Evolutionary conservation across 2,797 vertebrate species (phyloP).

Genomic region (Phalloptychus januarius): DNA sequence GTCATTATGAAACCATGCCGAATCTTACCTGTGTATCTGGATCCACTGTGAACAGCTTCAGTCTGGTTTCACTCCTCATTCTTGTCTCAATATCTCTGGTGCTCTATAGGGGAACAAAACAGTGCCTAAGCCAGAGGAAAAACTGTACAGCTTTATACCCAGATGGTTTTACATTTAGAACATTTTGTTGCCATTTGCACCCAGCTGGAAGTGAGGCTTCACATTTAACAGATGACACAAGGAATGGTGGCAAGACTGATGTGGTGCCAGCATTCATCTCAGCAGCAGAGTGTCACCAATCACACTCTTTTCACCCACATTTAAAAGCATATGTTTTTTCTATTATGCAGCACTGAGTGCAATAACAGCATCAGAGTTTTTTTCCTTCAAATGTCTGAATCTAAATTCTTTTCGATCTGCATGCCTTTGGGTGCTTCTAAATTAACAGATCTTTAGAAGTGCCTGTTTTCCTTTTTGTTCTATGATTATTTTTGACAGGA

Average conservation of each 20-base stretch:
- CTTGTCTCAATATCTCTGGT: slow-evolving; percentile 93
- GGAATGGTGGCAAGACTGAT: slow-evolving; percentile 39
- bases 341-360: slow-evolving; percentile 24
- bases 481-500: neutral
- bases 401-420: slow-evolving; percentile 5
- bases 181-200: slow-evolving; percentile 23
- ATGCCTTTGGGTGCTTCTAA: slow-evolving; percentile 5
- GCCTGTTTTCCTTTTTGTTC: neutral
- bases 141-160: slow-evolving; percentile 22
- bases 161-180: slow-evolving; percentile 49
- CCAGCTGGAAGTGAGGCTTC: slow-evolving; percentile 48
- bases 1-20: neutral
- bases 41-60: slow-evolving; percentile 96
- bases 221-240: slow-evolving; percentile 42
- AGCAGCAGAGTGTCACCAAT: slow-evolving; percentile 42
- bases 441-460: neutral
- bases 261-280: slow-evolving; percentile 40
- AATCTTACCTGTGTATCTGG: slow-evolving; percentile 92
- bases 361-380: slow-evolving; percentile 23
- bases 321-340: slow-evolving; percentile 51
- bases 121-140: slow-evolving; percentile 31
- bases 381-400: neutral
- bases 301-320: slow-evolving; percentile 50
- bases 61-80: slow-evolving; percentile 91
- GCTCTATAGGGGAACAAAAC: slow-evolving; percentile 79